Evolutionary conservation across 1,140 invertebrate genomes (phyloP).

Genomic region (Olivierus martensii): DNA sequence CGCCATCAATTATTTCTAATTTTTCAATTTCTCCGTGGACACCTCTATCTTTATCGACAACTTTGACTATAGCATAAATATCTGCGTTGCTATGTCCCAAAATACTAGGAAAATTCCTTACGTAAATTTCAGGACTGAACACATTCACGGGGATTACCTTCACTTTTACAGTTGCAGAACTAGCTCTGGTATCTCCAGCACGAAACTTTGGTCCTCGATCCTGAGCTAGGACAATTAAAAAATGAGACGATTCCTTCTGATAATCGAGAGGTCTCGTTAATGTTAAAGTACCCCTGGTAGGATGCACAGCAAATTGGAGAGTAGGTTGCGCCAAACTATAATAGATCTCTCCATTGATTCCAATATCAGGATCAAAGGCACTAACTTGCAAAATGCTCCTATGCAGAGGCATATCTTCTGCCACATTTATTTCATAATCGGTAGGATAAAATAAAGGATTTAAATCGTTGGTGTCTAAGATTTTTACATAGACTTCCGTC

Average conservation of each 20-base stretch:
- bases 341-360: constrained; percentile 89
- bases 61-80: constrained; percentile 77
- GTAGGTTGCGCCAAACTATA: constrained; percentile 76
- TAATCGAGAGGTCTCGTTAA: constrained; percentile 62
- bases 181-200: constrained; percentile 39
- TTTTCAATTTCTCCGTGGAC: constrained; percentile 52
- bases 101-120: constrained; percentile 57
- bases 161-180: constrained; percentile 57
- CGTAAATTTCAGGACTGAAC: constrained; percentile 58
- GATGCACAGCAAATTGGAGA: constrained; percentile 78
- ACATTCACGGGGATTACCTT: constrained; percentile 72
- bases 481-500: constrained; percentile 56
- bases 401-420: constrained; percentile 75
- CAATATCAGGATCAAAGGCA: constrained; percentile 87
- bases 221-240: constrained; percentile 61
- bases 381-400: constrained; percentile 31
- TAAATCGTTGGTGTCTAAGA: constrained; percentile 81
- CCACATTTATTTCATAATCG: constrained; percentile 70
- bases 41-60: constrained; percentile 66
- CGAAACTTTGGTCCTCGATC: constrained; percentile 58
- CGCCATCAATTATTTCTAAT: constrained; percentile 76
- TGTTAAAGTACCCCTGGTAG: constrained; percentile 74
- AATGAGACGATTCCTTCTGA: constrained; percentile 13
- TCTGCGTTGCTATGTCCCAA: constrained; percentile 65
- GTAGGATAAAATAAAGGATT: constrained; percentile 79